Conservation (phyloP, 2,113 vertebrate genomes). For the Machaerirhynchus nigripectus region DNA sequence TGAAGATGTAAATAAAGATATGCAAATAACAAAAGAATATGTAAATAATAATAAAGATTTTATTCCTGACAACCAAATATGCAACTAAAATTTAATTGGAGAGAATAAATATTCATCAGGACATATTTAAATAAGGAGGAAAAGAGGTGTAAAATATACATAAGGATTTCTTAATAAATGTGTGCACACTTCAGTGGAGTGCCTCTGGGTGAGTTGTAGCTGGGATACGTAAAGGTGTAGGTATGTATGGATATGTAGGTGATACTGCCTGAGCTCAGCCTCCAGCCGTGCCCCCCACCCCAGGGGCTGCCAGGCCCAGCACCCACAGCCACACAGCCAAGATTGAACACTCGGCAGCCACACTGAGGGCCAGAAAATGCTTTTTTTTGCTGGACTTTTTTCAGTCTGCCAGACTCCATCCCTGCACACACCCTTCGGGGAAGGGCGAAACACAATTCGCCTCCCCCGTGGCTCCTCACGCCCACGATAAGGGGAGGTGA, state of each 20-base stretch:
- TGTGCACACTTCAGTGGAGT: background rate
- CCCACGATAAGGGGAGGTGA: background rate
- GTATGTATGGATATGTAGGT: no score
- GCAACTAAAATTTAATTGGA: slow-evolving; percentile 3
- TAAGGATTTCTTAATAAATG: background rate
- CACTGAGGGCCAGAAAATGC: background rate
- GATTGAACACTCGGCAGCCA: background rate
- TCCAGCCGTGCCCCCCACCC: background rate
- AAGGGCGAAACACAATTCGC: background rate
- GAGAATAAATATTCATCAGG: slow-evolving; percentile 20
- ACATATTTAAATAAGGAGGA: background rate
- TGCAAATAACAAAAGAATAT: background rate
- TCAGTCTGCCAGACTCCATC: background rate
- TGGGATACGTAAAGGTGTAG: background rate
- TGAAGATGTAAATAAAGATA: background rate
- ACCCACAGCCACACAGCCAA: rapidly evolving
- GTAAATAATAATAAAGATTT: slow-evolving; percentile 18
- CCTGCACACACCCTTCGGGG: background rate
- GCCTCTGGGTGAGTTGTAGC: background rate
- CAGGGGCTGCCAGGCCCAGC: background rate
- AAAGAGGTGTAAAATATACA: background rate
- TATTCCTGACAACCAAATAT: background rate
- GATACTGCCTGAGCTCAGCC: background rate
- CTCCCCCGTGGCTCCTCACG: background rate
- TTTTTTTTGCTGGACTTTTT: background rate